Base-by-base conservation (phyloP, 2,888 invertebrate species). In the Tachina lurida region DNA sequence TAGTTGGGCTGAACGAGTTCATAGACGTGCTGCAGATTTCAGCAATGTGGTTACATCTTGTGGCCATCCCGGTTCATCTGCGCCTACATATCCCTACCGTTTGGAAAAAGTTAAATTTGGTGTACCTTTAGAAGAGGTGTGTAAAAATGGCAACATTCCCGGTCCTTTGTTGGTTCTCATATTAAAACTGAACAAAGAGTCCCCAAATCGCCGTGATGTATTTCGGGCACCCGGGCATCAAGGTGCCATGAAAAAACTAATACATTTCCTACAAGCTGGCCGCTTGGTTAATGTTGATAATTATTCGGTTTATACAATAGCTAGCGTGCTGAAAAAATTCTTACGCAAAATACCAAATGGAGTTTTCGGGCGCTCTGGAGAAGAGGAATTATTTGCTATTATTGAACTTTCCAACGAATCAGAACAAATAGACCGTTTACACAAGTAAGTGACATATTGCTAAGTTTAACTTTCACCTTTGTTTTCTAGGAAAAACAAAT, bases 261-360 rank as follows among this genome's bases (percentile, higher is more conserved):
- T 97, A 89, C 97, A 97, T 91, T 98, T 98, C 92, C 94, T 98
- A 88, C 97, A 97, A 93, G 96, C 97, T 84, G 98, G 98, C 56
- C 95, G 97, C 74, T 94, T 98, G 88, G 97, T 98, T 82, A 98
- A 98, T 93, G 97, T 98, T 91, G 97, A 97, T 92, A 98, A 98
- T 93, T 98, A 97, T 93, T 98, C 97, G 87, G 98, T 99, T 87
- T 98, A 99, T 93, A 99, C 99, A 41, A 98, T 99, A 90, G 99
- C 99, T 82, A 98, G 98, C 93, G 99, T 99, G 84, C 94, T 99
- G 87, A 99, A 99, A 94, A 99, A 98, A 94, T 99, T 99, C 94
- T 95, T 99, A 79, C 94, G 99, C 87, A 98, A 98, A 94, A 96
- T 99, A 89, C 99, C 99, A 17, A 98, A 97, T 81, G 99, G 99